Evolutionary conservation across 2,888 invertebrate genomes (phyloP), one percentile per base, ranked within the genome.

Genomic region (Lithophane socia): DNA sequence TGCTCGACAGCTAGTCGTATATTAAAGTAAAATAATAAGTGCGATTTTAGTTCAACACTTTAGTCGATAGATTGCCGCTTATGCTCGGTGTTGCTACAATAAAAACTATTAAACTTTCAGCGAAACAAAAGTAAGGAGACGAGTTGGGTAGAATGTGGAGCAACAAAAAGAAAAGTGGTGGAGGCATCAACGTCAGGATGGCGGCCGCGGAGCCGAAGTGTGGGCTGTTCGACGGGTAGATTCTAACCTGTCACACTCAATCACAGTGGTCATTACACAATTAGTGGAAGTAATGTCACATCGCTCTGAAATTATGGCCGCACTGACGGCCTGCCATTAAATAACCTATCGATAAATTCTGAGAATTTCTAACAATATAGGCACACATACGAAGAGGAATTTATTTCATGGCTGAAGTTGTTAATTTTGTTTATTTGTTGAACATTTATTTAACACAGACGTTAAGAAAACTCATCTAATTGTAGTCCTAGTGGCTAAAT

Each of bases 21-120:
- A 81, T 80, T 87, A 91, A 92, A 92, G 87, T 90, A 90, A 93
- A 94, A 93, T 93, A 94, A 95, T 92, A 90, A 92, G 91, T 89
- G 87, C 86, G 80, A 85, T 89, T 92, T 90, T 89, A 89, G 87
- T 87, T 87, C 90, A 92, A 93, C 92, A 93, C 92, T 92, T 93
- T 92, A 92, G 89, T 82, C 82, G 82, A 86, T 87, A 86, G 88
- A 88, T 86, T 88, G 82, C 82, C 84, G 87, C 78, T 85, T 87
- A 76, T 86, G 84, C 79, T 80, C 66, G 73, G 67, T 68, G 75
- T 72, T 47, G 58, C 79, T 85, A 80, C 76, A 88, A 87, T 88
- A 89, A 90, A 87, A 90, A 89, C 87, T 87, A 90, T 90, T 86
- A 88, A 87, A 79, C 67, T 69, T 61, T 72, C 52, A 54, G 47